These are phyloP conservation scores for Dendroctonus valens DNA, from an alignment of 1,140 invertebrate species.

Conservation along the genomic window DNA sequence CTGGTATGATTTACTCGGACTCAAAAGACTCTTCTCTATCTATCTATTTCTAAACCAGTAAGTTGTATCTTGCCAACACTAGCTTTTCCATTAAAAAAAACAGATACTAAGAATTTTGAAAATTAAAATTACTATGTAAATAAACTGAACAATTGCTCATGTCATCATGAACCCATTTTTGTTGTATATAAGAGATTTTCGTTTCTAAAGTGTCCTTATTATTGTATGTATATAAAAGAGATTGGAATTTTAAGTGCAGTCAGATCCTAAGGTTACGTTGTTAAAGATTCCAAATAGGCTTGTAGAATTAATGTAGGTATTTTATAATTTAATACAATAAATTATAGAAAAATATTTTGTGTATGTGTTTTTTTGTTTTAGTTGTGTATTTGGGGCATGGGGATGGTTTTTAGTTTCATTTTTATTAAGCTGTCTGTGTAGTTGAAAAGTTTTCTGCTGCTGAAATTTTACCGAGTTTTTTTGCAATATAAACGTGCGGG, in stretches of 20 bases:
- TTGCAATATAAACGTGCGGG: no score
- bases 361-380: background rate
- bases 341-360: slow-evolving; percentile 8
- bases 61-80: no score
- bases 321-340: slow-evolving; percentile 32
- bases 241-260: slow-evolving; percentile 14
- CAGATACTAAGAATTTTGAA: background rate
- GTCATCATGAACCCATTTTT: slow-evolving; percentile 20
- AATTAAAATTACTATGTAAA: slow-evolving; percentile 32
- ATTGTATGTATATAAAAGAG: slow-evolving; percentile 18
- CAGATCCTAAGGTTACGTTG: slow-evolving; percentile 19
- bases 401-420: no score
- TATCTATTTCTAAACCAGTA: no score
- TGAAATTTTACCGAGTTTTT: no score
- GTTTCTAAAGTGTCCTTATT: slow-evolving; percentile 13
- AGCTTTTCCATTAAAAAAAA: no score
- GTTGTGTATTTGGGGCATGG: no score
- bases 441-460: no score
- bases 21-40: no score
- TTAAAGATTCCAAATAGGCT: slow-evolving; percentile 25
- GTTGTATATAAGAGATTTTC: slow-evolving; percentile 25
- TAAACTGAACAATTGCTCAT: slow-evolving; percentile 44
- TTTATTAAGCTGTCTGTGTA: no score
- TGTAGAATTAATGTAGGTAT: slow-evolving; percentile 19
- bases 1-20: no score